Conservation (phyloP, 37 sponge, comb jelly and placozoan genomes). For the Oscarella lobularis region DNA sequence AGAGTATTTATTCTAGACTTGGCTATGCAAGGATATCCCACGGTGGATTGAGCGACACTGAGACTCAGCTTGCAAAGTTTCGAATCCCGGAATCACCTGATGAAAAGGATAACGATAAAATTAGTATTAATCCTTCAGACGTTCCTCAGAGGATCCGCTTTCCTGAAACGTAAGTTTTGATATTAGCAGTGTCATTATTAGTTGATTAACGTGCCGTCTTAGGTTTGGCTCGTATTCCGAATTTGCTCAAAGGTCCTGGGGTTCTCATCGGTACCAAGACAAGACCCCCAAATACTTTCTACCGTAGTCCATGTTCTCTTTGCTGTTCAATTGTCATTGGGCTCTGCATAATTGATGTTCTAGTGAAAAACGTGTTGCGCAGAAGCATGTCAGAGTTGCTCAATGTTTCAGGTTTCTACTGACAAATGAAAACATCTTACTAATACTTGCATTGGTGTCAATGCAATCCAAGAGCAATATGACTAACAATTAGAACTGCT, state of each 20-base stretch:
- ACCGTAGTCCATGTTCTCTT: neutral
- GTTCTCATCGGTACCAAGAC: neutral
- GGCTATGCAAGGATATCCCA: conserved; percentile 9
- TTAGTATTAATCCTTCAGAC: conserved; percentile 7
- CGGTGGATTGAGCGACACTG: conserved; percentile 14
- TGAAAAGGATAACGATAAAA: conserved; percentile 17
- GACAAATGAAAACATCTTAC: no score
- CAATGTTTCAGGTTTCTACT: no score
- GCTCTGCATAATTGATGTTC: no score
- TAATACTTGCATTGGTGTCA: no score
- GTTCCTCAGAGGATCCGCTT: conserved; percentile 28
- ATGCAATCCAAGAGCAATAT: no score
- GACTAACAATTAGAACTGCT: no score
- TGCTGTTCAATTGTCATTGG: no score
- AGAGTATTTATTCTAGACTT: neutral
- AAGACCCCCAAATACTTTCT: neutral
- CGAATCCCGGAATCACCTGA: conserved; percentile 7
- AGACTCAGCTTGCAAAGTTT: conserved; percentile 52
- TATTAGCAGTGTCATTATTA: neutral
- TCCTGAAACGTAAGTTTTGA: conserved; percentile 23
- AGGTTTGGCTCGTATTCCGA: neutral
- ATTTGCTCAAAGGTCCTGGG: neutral
- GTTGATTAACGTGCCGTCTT: neutral
- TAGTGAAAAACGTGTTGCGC: no score
- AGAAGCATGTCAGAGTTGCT: no score